These are phyloP conservation scores for Drosophila equinoxialis DNA, from an alignment of 1,140 invertebrate species.

Conservation along the genomic window DNA sequence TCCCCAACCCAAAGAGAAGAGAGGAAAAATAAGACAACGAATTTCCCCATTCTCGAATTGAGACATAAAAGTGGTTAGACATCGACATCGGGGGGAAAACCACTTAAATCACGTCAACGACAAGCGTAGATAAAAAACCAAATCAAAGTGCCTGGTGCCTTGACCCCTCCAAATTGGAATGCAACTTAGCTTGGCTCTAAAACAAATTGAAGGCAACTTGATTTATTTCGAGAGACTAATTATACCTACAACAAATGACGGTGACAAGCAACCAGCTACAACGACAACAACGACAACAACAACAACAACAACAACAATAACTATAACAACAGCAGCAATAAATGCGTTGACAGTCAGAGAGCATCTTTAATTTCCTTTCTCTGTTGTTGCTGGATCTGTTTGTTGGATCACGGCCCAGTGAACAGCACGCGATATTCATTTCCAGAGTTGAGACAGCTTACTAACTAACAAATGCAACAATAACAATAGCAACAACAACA, in stretches of 20 bases:
- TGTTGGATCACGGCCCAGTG: constrained; percentile 63
- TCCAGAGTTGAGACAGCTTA: constrained; percentile 42
- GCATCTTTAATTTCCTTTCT: constrained; percentile 74
- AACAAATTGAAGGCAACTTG: constrained; percentile 55
- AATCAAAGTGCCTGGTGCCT: constrained; percentile 50
- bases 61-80: constrained; percentile 63
- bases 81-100: constrained; percentile 43
- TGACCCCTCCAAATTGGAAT: constrained; percentile 29
- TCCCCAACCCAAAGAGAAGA: background rate
- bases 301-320: constrained; percentile 20
- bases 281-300: constrained; percentile 21
- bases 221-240: constrained; percentile 78
- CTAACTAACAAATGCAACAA: constrained; percentile 56
- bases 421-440: constrained; percentile 70
- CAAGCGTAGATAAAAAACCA: constrained; percentile 68
- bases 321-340: constrained; percentile 30
- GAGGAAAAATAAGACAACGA: background rate
- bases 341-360: constrained; percentile 71
- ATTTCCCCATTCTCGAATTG: constrained; percentile 43
- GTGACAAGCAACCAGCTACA: constrained; percentile 57
- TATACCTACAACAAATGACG: constrained; percentile 56
- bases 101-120: constrained; percentile 75
- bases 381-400: constrained; percentile 23
- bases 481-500: constrained; percentile 39
- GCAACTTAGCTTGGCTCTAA: constrained; percentile 10